Conservation (phyloP, 2,888 invertebrate genomes). For the Altica lythri region DNA sequence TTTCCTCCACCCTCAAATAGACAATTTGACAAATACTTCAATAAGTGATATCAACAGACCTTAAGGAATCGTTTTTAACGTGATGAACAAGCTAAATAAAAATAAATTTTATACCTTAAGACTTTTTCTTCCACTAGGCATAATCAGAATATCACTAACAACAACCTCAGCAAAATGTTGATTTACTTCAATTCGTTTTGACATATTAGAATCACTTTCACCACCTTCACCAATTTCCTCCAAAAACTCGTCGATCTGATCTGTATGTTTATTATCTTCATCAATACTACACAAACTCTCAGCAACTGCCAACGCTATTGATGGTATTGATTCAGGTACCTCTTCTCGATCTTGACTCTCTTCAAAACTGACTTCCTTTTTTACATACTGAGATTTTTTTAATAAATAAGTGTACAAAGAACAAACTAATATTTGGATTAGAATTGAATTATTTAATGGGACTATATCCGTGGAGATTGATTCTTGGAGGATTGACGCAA, state of each 20-base stretch:
- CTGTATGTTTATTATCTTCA: constrained; percentile 79
- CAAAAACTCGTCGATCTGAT: constrained; percentile 70
- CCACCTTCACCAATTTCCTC: constrained; percentile 60
- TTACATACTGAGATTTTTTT: constrained; percentile 57
- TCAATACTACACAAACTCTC: constrained; percentile 81
- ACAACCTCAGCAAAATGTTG: constrained; percentile 61
- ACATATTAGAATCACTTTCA: constrained; percentile 49
- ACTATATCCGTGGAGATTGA: constrained; percentile 71
- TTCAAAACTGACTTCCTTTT: constrained; percentile 43
- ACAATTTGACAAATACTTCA: too few relatives aligned
- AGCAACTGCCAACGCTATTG: constrained; percentile 72
- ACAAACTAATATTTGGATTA: constrained; percentile 72
- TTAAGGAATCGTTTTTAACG: too few relatives aligned
- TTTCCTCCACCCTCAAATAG: too few relatives aligned
- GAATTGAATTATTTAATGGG: constrained; percentile 72
- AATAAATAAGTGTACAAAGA: constrained; percentile 69
- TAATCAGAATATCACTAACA: constrained; percentile 68
- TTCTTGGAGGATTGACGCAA: constrained; percentile 66
- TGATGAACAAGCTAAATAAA: too few relatives aligned
- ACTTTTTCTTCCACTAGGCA: constrained; percentile 63
- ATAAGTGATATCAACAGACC: too few relatives aligned
- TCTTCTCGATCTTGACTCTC: constrained; percentile 12
- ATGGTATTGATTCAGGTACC: constrained; percentile 41
- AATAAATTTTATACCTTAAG: constrained; percentile 54
- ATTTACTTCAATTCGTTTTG: constrained; percentile 57